Evolutionary conservation across 2,888 invertebrate species (phyloP).

Genomic region (Eremobia ochroleuca): DNA sequence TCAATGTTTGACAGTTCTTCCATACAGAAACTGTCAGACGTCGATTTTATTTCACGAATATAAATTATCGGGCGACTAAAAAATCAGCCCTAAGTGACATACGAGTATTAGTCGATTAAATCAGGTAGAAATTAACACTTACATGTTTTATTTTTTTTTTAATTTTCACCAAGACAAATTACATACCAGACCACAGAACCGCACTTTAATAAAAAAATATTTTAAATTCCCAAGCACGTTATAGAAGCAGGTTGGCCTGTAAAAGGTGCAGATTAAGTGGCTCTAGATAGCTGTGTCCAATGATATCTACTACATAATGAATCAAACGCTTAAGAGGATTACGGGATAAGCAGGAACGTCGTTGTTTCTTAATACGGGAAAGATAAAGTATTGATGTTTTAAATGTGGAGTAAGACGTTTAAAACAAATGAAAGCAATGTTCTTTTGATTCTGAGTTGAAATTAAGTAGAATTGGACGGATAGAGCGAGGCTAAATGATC

Average conservation of each 20-base stretch:
- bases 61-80: too few relatives aligned
- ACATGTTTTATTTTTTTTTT: background rate
- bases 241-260: constrained; percentile 44
- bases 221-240: constrained; percentile 51
- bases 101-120: too few relatives aligned
- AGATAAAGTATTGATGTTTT: constrained; percentile 17
- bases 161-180: background rate
- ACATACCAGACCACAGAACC: background rate
- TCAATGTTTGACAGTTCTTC: too few relatives aligned
- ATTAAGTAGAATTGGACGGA: background rate
- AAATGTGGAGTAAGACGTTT: background rate
- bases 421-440: constrained; percentile 19
- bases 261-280: constrained; percentile 45
- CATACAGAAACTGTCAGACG: too few relatives aligned
- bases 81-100: too few relatives aligned
- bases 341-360: constrained; percentile 19
- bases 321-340: constrained; percentile 55
- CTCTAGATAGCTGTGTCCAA: constrained; percentile 37
- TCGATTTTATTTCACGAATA: too few relatives aligned
- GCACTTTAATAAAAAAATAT: constrained; percentile 20
- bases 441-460: background rate
- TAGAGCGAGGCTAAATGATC: background rate
- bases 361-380: constrained; percentile 22
- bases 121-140: background rate
- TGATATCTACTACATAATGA: constrained; percentile 49